Conservation (phyloP, 2,797 vertebrate genomes). For the Neoniphon sammara region DNA sequence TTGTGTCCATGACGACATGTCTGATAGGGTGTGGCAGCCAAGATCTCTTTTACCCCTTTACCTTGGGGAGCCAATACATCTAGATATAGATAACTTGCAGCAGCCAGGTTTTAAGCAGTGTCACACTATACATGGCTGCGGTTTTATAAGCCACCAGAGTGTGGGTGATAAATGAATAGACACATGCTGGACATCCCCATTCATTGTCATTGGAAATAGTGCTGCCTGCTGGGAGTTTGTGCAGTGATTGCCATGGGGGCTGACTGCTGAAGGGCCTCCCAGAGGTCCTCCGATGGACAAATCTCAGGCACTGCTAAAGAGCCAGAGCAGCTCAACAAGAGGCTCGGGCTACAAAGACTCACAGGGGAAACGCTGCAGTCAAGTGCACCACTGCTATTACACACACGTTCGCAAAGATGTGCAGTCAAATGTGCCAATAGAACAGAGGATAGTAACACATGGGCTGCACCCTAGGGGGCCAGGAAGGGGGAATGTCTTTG, state of each 20-base stretch:
- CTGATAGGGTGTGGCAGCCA: conserved; percentile 84
- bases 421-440: conserved; percentile 30
- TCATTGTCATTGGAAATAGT: conserved; percentile 76
- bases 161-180: conserved; percentile 71
- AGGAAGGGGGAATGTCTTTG: not conserved
- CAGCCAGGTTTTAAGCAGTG: conserved; percentile 26
- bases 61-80: conserved; percentile 60
- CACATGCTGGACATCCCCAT: conserved; percentile 73
- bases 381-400: conserved; percentile 37
- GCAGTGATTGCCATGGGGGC: conserved; percentile 56
- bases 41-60: conserved; percentile 50
- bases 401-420: conserved; percentile 35
- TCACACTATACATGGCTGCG: conserved; percentile 44
- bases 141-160: conserved; percentile 61
- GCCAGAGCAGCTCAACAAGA: conserved; percentile 56
- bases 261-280: conserved; percentile 62
- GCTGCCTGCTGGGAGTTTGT: conserved; percentile 72
- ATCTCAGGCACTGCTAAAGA: conserved; percentile 67
- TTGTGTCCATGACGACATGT: conserved; percentile 86
- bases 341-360: conserved; percentile 48
- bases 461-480: not conserved
- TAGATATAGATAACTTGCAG: conserved; percentile 60
- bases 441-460: conserved; percentile 41
- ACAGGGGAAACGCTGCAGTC: conserved; percentile 49
- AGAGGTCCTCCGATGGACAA: conserved; percentile 56